A percentile compares a stretch with the other conserved stretches of the same genome.
Evolutionary conservation across 2,888 invertebrate genomes (phyloP).

Genomic region (Marasmarcha lunaedactyla): DNA sequence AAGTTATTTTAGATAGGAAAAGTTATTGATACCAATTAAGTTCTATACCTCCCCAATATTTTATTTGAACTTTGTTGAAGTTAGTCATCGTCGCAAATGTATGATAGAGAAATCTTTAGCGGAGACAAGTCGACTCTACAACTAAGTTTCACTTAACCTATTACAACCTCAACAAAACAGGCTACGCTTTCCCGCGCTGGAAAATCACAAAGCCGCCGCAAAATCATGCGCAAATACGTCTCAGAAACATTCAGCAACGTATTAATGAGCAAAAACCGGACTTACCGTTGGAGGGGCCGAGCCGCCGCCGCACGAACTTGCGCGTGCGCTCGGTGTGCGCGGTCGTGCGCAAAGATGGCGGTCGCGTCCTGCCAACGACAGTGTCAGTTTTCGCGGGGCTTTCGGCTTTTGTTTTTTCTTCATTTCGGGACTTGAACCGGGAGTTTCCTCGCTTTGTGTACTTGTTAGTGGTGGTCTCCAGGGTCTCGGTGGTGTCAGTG

Average conservation of each 20-base stretch:
- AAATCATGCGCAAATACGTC: neutral
- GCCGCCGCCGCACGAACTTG: slow-evolving; percentile 43
- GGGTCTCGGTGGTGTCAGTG: slow-evolving; percentile 25
- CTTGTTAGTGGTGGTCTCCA: slow-evolving; percentile 35
- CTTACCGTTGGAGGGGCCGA: slow-evolving; percentile 54
- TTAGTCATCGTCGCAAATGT: too few species aligned
- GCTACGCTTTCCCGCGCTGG: neutral
- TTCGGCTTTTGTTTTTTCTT: neutral
- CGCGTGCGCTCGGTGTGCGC: slow-evolving; percentile 51
- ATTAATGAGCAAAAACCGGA: slow-evolving; percentile 28
- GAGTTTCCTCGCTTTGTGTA: slow-evolving; percentile 31
- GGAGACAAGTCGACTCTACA: too few species aligned
- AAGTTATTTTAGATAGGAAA: too few species aligned
- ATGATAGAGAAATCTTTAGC: too few species aligned
- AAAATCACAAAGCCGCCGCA: slow-evolving; percentile 1
- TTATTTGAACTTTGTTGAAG: too few species aligned
- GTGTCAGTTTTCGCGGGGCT: neutral
- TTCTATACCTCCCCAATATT: too few species aligned
- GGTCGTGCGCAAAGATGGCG: slow-evolving; percentile 39
- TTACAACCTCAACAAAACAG: neutral
- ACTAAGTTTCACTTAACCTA: neutral
- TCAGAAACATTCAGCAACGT: neutral
- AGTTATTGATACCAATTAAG: too few species aligned
- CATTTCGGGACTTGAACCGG: slow-evolving; percentile 29
- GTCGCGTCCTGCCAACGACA: slow-evolving; percentile 28